phyloP scores from a whole-genome alignment of 2,113 vertebrate species.

The Condylura cristata region DNA sequence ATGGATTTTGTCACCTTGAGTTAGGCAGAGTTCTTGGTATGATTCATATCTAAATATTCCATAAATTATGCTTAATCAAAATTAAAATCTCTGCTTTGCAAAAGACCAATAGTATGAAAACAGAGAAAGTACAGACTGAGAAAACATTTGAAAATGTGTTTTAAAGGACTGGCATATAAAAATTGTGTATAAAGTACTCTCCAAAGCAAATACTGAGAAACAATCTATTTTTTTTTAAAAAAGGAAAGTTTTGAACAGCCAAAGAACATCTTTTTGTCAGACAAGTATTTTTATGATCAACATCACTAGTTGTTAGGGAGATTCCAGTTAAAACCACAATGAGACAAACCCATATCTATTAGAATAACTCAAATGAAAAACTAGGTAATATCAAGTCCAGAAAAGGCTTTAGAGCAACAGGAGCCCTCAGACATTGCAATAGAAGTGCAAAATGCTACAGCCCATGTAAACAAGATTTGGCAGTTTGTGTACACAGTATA shows the following conservation, averaged over 20 bases:
- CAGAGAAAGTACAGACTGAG: neutral
- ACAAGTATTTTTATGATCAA: neutral
- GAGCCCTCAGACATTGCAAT: neutral
- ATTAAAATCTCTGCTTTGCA: neutral
- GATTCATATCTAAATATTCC: neutral
- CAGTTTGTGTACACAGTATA: neutral
- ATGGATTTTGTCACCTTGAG: neutral
- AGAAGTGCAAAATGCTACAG: neutral
- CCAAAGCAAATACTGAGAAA: neutral
- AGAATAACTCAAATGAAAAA: neutral
- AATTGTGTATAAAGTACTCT: neutral
- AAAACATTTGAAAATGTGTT: neutral
- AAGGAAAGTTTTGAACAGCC: neutral
- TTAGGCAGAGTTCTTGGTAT: neutral
- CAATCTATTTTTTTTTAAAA: neutral
- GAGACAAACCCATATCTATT: neutral
- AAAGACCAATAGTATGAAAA: neutral
- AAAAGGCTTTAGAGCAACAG: neutral
- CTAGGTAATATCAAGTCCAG: neutral
- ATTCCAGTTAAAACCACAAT: neutral
- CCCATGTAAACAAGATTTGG: neutral
- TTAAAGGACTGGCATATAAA: neutral
- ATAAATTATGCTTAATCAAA: neutral
- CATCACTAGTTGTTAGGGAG: neutral
- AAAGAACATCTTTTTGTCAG: neutral